A percentile compares a stretch with the other conserved stretches of the same genome.
These are phyloP conservation scores for Stegostoma tigrinum DNA, from an alignment of 2,113 vertebrate genomes.

Conservation along the genomic window DNA sequence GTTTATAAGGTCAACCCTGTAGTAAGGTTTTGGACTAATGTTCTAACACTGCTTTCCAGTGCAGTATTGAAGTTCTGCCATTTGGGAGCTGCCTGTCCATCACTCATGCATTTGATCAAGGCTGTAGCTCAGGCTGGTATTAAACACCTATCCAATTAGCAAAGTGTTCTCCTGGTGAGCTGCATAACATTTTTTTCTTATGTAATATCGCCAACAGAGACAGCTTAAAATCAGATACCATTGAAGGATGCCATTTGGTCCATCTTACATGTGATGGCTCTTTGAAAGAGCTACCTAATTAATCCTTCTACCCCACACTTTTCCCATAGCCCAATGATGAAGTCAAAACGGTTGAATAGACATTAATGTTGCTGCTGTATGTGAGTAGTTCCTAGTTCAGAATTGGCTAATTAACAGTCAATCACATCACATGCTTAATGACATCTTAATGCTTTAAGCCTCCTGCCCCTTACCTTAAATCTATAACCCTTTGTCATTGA, in stretches of 20 bases:
- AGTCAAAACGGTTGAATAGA: background rate
- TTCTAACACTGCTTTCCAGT: background rate
- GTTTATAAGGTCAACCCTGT: background rate
- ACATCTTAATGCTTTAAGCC: background rate
- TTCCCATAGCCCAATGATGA: background rate
- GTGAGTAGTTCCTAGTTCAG: background rate
- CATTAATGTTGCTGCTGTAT: background rate
- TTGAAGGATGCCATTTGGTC: background rate
- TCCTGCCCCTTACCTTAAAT: background rate
- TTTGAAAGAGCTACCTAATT: background rate
- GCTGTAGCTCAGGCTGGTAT: background rate
- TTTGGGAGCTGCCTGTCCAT: background rate
- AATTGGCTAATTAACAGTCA: background rate
- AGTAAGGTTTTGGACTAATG: background rate
- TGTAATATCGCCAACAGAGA: background rate
- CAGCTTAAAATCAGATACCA: background rate
- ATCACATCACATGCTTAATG: background rate
- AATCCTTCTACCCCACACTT: background rate
- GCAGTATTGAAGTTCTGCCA: background rate
- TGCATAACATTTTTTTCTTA: background rate
- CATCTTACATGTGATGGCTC: background rate
- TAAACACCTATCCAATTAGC: background rate
- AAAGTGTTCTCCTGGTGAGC: background rate
- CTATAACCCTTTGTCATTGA: background rate
- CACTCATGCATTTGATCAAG: background rate